Conservation (phyloP, 2,797 vertebrate genomes). For the Coracias cyanogaster region DNA sequence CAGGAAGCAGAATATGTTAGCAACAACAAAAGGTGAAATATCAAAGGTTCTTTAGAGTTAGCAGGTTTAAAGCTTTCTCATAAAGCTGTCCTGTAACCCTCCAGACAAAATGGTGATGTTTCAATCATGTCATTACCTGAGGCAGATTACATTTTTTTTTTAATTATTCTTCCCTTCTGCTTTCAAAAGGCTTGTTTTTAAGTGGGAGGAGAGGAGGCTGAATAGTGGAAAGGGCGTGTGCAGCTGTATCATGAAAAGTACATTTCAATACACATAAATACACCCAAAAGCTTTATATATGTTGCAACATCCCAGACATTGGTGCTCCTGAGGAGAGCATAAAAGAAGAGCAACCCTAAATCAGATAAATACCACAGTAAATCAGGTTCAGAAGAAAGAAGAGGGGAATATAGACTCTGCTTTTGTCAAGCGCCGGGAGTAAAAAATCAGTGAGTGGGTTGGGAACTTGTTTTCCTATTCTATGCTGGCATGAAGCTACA, state of each 20-base stretch:
- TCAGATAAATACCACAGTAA: conserved; percentile 32
- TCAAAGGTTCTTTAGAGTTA: conserved; percentile 62
- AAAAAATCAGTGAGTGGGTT: not conserved
- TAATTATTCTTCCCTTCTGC: conserved; percentile 65
- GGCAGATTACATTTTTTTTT: conserved; percentile 54
- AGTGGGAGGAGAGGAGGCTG: conserved; percentile 59
- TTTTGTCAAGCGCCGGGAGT: not conserved
- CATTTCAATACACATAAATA: conserved; percentile 55
- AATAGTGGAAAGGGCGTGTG: conserved; percentile 45
- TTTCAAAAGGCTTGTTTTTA: conserved; percentile 64
- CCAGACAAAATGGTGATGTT: conserved; percentile 70
- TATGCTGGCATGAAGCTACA: fast-evolving
- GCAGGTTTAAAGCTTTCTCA: conserved; percentile 70
- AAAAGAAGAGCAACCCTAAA: not conserved
- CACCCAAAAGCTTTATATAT: conserved; percentile 28
- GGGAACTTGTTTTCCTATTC: conserved; percentile 1
- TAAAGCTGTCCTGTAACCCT: conserved; percentile 41
- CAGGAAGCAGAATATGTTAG: conserved; percentile 1
- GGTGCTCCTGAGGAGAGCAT: not conserved
- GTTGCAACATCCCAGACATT: not conserved
- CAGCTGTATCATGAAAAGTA: conserved; percentile 30
- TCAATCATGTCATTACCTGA: conserved; percentile 66
- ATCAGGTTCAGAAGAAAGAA: not conserved
- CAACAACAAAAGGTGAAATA: conserved; percentile 63
- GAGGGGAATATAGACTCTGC: not conserved